Conservation (phyloP, 2,797 vertebrate species). For the Macropus fuliginosus region DNA sequence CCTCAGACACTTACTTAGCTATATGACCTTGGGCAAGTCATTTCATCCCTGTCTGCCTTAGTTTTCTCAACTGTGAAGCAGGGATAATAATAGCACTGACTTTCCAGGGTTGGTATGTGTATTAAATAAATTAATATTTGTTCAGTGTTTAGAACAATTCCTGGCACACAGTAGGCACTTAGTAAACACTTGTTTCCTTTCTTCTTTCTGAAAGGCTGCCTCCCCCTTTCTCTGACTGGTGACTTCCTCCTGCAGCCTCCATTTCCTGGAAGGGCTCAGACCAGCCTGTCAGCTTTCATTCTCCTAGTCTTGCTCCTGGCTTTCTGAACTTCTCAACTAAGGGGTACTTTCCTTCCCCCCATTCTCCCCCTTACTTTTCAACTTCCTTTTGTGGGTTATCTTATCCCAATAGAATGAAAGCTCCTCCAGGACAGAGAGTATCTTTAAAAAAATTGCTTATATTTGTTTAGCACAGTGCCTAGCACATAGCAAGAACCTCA, state of each 20-base stretch:
- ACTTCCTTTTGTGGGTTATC: neutral
- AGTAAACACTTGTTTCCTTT: neutral
- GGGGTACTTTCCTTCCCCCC: neutral
- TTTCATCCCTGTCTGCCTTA: neutral
- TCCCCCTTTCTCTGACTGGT: neutral
- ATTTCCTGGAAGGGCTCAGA: neutral
- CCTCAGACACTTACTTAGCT: too few species aligned
- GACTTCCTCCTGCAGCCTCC: neutral
- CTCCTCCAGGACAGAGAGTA: neutral
- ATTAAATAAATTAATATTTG: neutral
- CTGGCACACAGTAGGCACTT: neutral
- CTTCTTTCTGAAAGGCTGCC: neutral
- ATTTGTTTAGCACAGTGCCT: too few species aligned
- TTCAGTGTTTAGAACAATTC: neutral
- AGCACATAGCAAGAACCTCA: too few species aligned
- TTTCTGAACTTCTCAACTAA: neutral
- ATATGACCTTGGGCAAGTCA: too few species aligned
- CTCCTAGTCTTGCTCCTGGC: neutral
- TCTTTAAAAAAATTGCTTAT: too few species aligned
- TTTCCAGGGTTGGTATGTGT: neutral
- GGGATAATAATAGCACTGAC: neutral
- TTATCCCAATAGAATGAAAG: neutral
- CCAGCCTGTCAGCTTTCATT: neutral
- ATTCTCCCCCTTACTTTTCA: neutral
- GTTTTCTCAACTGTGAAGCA: neutral